Evolutionary conservation across 2,113 vertebrate species (phyloP).

Genomic region (Apeltes quadracus): DNA sequence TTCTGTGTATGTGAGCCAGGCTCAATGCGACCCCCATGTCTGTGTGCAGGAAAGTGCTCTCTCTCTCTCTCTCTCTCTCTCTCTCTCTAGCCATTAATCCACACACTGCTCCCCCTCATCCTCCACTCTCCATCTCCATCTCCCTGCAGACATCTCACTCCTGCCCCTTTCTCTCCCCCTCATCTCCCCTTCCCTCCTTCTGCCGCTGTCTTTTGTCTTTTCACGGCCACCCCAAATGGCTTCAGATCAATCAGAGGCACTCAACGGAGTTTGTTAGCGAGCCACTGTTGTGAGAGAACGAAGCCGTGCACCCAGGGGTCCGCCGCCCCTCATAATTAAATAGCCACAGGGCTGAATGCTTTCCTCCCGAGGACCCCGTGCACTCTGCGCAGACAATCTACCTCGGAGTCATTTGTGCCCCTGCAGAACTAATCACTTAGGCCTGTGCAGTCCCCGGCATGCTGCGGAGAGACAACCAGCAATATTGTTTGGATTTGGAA

Average conservation of each 20-base stretch:
- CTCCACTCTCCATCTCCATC: slow-evolving; percentile 26
- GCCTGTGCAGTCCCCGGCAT: slow-evolving; percentile 49
- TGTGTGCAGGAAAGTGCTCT: slow-evolving; percentile 45
- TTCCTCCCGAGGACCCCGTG: slow-evolving; percentile 50
- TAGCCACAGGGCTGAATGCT: slow-evolving; percentile 65
- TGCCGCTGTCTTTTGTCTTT: slow-evolving; percentile 59
- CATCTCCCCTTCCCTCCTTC: slow-evolving; percentile 20
- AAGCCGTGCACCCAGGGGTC: slow-evolving; percentile 55
- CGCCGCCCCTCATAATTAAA: slow-evolving; percentile 70
- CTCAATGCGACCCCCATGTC: slow-evolving; percentile 14
- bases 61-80: slow-evolving; percentile 34
- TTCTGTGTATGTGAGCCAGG: not conserved
- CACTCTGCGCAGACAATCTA: slow-evolving; percentile 50
- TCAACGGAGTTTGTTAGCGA: slow-evolving; percentile 70
- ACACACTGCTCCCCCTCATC: slow-evolving; percentile 32
- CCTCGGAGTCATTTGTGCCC: slow-evolving; percentile 51
- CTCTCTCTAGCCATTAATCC: slow-evolving; percentile 37
- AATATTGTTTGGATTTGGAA: slow-evolving; percentile 62
- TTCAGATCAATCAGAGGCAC: slow-evolving; percentile 72
- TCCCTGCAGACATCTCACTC: slow-evolving; percentile 35
- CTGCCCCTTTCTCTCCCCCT: not conserved
- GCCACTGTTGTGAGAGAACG: slow-evolving; percentile 53
- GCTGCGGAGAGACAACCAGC: slow-evolving; percentile 41
- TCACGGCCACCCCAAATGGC: slow-evolving; percentile 58
- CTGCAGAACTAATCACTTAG: slow-evolving; percentile 72